Base-by-base conservation (phyloP, 2,797 vertebrate species). In the Vireo griseus region DNA sequence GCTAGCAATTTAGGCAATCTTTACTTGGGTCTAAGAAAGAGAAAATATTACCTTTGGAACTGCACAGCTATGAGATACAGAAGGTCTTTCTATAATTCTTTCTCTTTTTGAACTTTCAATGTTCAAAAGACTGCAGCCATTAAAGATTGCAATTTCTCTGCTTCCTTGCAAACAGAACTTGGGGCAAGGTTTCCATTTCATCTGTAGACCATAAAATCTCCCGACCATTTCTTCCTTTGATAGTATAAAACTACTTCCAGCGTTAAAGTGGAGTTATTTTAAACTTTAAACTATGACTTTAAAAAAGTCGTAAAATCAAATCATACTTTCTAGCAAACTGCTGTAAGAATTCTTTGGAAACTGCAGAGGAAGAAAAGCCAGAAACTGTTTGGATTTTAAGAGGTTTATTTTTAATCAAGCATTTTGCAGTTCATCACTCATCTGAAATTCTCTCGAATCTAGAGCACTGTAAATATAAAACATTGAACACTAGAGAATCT, bases 401-500 rank as follows among this genome's bases (percentile, higher is more conserved):
- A 78, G 58, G 65, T 66, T 95, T 96, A 75, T 96, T 97, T 94
- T 96, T 95, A 97, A 97, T 86, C 62, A 81, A 87, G 62, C 35
- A 68, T 82, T 91, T 83, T 81, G 7, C 61, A 95, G 54, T 59
- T 90, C 62, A 66, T 92, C 57, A 82, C 68, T 65, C 68, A 10
- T 74, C 86, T 94, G 54, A 95, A 97, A 95, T 96, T 96, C 92
- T 94, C 63, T 22, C 21, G 72, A 89, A 52, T 85, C 52, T 85
- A 95, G 74, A 96, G 79, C 13, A 92, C 35, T 91, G 33, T 93
- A 97, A 96, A 96, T 91, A 95, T 81, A 96, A 97, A 96, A 80
- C 79, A 96, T 9, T 75, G 78, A 97, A 79, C 86, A 88, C 51
- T 68, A 58, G 65, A 93, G 93, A 86, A 59, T 82, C 78, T 94